Evolutionary conservation across 2,888 invertebrate species (phyloP).

Genomic region (Drosophila monieri): DNA sequence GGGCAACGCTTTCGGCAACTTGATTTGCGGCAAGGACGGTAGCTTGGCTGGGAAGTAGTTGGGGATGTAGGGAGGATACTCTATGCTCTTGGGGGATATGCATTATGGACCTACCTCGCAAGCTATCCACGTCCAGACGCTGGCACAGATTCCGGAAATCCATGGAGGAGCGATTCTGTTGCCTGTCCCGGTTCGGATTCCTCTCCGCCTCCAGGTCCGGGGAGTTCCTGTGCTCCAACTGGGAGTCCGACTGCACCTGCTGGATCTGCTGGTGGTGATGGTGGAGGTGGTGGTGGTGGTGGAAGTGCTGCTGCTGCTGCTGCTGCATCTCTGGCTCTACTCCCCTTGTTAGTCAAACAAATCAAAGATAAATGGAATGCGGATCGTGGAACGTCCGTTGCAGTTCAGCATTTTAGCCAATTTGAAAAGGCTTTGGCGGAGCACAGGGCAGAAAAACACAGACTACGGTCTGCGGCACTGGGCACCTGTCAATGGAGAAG

Average conservation of each 20-base stretch:
- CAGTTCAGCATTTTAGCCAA: slow-evolving; percentile 65
- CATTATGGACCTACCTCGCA: slow-evolving; percentile 71
- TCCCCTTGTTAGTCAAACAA: neutral
- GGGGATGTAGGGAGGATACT: neutral
- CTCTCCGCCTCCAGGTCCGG: slow-evolving; percentile 2
- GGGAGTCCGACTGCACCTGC: slow-evolving; percentile 19
- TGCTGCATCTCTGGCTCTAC: slow-evolving; percentile 14
- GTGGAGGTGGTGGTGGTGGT: neutral
- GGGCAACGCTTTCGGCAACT: slow-evolving; percentile 81
- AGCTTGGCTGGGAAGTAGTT: slow-evolving; percentile 69
- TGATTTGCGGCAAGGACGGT: slow-evolving; percentile 75
- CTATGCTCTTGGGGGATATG: neutral
- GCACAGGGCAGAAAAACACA: slow-evolving; percentile 16
- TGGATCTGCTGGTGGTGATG: neutral
- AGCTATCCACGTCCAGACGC: slow-evolving; percentile 79
- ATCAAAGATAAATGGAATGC: slow-evolving; percentile 5
- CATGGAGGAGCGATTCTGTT: slow-evolving; percentile 54
- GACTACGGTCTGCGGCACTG: slow-evolving; percentile 18
- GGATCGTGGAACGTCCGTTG: slow-evolving; percentile 57
- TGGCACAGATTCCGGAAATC: slow-evolving; percentile 81
- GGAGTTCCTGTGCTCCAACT: slow-evolving; percentile 19
- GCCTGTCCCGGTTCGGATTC: slow-evolving; percentile 1
- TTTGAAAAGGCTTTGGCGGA: slow-evolving; percentile 30
- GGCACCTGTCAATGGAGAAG: slow-evolving; percentile 38
- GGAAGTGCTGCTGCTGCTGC: slow-evolving; percentile 1